Evolutionary conservation across 1,140 invertebrate species (phyloP), one percentile per base, ranked within the genome.

Genomic region (Rhyzopertha dominica): DNA sequence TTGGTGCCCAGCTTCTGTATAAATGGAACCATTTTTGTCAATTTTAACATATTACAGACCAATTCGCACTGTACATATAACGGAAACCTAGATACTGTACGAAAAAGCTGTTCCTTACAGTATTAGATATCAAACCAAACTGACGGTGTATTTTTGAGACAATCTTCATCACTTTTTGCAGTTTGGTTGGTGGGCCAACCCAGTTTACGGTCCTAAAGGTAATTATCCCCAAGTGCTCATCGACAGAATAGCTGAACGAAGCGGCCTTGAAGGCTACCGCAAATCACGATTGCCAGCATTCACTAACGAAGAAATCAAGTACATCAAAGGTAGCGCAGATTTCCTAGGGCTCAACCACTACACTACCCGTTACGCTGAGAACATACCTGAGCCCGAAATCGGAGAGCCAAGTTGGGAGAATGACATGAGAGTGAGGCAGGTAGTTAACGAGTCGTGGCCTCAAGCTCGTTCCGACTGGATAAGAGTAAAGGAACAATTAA

Each of bases 171-270:
- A n/a, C 19, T 20, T 20, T 51, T 68, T 71, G 35, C 59, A 75
- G 72, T 71, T 76, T 48, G 76, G 75, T 4, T 76, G 75, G 72
- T 82, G 75, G 51, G 75, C 71, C 1, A 71, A 82, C 64, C 79
- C 81, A 4, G 78, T 84, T 38, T 81, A 73, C 52, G 72, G 72
- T 8, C 67, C 62, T 43, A 56, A 63, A 5, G 81, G 81, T 8
- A 76, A 83, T 49, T 85, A 81, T 56, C 81, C 82, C 1, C 49
- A 65, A 47, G 66, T 78, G 12, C 72, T 84, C 63, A 77, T 75
- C 47, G 63, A 74, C 10, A 71, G 71, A 12, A 65, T 84, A 2
- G 69, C 66, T 10, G 55, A 62, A 10, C 70, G 75, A 20, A 81
- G 80, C 58, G 64, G 67, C 29, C 59, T 70, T 36, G 80, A 84